Percentiles rank a stretch among this genome's conserved stretches.
These are phyloP conservation scores for Eulemur rubriventer DNA, from an alignment of 2,797 vertebrate species.

Conservation along the genomic window DNA sequence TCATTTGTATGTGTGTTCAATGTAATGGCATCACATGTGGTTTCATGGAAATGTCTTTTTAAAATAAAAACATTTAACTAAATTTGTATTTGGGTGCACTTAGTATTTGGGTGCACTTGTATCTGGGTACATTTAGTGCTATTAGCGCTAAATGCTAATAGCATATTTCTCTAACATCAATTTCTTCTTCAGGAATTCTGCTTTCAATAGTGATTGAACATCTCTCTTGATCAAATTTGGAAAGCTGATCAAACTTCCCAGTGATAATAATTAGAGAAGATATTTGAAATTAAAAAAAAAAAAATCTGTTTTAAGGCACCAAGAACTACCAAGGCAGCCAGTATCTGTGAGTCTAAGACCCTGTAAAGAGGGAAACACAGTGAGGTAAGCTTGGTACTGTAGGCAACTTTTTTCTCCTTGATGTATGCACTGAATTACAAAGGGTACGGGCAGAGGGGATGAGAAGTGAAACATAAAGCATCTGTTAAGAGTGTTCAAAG, in stretches of 20 bases:
- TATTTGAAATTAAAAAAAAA: not conserved
- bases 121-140: no score
- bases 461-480: not conserved
- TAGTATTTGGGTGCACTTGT: no score
- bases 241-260: slow-evolving; percentile 6
- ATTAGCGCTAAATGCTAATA: not conserved
- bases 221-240: not conserved
- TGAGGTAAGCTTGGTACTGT: not conserved
- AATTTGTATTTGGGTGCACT: not conserved
- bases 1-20: not conserved
- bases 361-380: not conserved
- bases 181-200: not conserved
- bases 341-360: not conserved
- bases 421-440: not conserved
- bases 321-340: not conserved
- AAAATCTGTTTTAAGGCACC: not conserved
- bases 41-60: not conserved
- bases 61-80: not conserved
- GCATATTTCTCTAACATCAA: not conserved
- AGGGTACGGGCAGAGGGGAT: not conserved
- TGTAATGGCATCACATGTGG: not conserved
- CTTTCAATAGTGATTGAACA: not conserved
- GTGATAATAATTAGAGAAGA: not conserved
- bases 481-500: slow-evolving; percentile 21
- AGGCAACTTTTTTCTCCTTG: not conserved